Evolutionary conservation across 92 coral and sea anemone genomes (phyloP), one percentile per base, ranked within the genome.

Genomic region (Epizoanthus stellaris): DNA sequence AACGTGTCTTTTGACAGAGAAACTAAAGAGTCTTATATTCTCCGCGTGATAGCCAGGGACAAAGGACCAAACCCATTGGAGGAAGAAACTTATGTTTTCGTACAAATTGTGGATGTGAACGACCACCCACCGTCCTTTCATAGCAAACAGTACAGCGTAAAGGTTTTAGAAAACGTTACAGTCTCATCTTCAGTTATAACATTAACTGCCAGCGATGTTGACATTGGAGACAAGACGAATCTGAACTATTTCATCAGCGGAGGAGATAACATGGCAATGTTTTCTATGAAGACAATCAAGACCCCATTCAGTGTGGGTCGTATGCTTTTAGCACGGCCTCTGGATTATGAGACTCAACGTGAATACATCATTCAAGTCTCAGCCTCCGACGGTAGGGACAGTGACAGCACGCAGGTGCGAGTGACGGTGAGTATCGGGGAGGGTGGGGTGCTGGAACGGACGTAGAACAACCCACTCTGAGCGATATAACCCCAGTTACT

Each of bases 361-460:
- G 56, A 77, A 0, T 96, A 94, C 56, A 68, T 60, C 70, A 54
- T 96, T 19, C 70, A 80, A 64, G 96, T 96, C 11, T 85, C 98
- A 20, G 95, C 94, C 11, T 90, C 95, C 2, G 98, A 96, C 43
- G 90, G 96, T 12, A 90, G 88, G 67, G 74, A 88, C 85, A 94
- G 98, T 42, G 94, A 73, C 68, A 73, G 85, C 23, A 82, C 89
- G 2, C 64, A 39, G 16, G 92, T 94, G 5, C 64, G 65, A n/a
- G 85, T 94, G 20, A 86, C 30, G 80, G 97, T 93, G 69, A 75
- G 93, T 85, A 17, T 9, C 56, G 12, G 14, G 9, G 49, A 45
- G 9, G 9, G 9, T 4, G 9, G 4, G 9, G 6, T 45, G 9
- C 69, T 63, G 15, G 0, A 63, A 63, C 34, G 1, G 1, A 4